Conservation (phyloP, 2,113 vertebrate species). For the Perca flavescens region DNA sequence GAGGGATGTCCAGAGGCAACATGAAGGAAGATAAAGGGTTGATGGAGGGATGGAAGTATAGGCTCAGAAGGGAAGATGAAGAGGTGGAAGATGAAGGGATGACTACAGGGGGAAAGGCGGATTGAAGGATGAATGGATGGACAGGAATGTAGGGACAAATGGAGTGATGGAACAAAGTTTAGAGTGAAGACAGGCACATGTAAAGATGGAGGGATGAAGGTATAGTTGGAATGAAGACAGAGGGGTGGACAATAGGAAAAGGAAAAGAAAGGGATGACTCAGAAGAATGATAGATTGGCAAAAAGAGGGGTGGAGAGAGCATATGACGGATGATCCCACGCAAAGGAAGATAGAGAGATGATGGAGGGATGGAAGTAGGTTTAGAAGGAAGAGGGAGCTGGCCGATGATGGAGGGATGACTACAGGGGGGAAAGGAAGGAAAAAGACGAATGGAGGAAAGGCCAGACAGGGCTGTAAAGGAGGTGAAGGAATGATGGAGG, state of each 20-base stretch:
- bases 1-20: too few species aligned
- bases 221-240: too few species aligned
- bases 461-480: too few species aligned
- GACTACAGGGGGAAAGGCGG: background rate
- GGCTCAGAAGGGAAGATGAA: background rate
- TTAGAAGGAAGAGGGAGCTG: background rate
- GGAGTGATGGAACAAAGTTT: background rate
- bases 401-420: too few species aligned
- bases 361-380: background rate
- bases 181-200: background rate
- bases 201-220: background rate
- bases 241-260: background rate
- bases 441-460: too few species aligned
- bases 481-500: background rate
- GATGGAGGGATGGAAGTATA: background rate
- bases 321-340: too few species aligned
- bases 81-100: background rate
- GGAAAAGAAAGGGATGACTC: too few species aligned
- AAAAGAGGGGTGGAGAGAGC: background rate
- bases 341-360: background rate
- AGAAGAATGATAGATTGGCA: background rate
- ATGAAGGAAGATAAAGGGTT: constrained; percentile 44
- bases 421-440: too few species aligned
- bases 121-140: background rate
- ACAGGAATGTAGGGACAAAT: background rate